A percentile compares a stretch with the other conserved stretches of the same genome.
These are phyloP conservation scores for Gerris lacustris DNA, from an alignment of 2,888 invertebrate species.

Conservation along the genomic window DNA sequence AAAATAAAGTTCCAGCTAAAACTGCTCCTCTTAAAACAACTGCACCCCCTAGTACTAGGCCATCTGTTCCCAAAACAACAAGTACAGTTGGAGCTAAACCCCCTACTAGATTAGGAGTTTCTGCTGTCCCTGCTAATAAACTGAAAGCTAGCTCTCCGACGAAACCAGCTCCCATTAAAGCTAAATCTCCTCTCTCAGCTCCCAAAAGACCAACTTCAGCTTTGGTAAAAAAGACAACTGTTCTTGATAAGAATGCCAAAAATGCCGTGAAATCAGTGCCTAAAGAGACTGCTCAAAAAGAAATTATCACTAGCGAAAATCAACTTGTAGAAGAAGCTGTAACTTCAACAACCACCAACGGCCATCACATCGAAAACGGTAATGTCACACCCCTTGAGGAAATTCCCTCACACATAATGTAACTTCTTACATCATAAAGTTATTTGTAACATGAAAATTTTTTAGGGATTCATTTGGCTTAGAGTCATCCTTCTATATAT, in stretches of 20 bases:
- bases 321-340: neutral
- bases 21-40: neutral
- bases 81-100: neutral
- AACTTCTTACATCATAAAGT: neutral
- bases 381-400: neutral
- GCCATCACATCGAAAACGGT: constrained; percentile 1
- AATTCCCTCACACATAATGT: neutral
- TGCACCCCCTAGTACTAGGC: neutral
- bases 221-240: neutral
- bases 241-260: neutral
- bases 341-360: neutral
- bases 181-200: neutral
- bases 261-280: neutral
- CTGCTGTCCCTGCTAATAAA: neutral
- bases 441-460: too few species aligned
- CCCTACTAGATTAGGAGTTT: neutral
- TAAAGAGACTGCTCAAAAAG: neutral
- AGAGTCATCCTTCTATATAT: too few species aligned
- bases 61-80: neutral
- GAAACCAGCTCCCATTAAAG: neutral
- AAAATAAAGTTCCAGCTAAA: neutral
- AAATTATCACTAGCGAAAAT: neutral
- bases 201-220: neutral
- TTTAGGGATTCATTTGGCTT: too few species aligned
- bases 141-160: neutral